These are phyloP conservation scores for Linepithema humile DNA, from an alignment of 1,140 invertebrate species.

Conservation along the genomic window DNA sequence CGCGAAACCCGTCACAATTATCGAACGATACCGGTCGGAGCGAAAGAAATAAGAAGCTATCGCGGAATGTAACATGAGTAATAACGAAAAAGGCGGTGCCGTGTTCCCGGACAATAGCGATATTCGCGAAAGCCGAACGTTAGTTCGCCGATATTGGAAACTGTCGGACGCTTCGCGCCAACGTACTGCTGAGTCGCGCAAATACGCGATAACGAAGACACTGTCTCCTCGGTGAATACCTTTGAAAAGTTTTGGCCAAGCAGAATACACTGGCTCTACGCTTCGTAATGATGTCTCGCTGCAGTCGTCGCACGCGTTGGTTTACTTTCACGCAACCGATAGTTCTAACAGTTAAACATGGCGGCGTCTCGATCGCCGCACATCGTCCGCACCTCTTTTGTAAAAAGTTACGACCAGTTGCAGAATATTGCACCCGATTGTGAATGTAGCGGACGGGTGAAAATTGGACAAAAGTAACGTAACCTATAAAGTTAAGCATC, in stretches of 20 bases:
- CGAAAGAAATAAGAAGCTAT: constrained; percentile 4
- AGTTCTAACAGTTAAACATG: constrained; percentile 34
- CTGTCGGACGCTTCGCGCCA: no score
- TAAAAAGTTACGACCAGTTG: background rate
- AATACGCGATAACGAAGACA: background rate
- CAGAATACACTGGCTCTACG: background rate
- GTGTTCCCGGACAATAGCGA: constrained; percentile 51
- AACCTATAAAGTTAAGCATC: background rate
- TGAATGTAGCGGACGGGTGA: no score
- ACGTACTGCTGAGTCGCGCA: background rate
- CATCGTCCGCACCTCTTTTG: background rate
- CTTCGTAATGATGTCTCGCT: constrained; percentile 10
- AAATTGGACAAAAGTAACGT: background rate
- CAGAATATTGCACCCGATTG: no score
- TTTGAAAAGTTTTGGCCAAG: constrained; percentile 11
- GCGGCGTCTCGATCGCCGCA: constrained; percentile 3
- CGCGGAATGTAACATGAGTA: constrained; percentile 47
- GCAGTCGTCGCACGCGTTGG: constrained; percentile 41
- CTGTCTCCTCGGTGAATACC: constrained; percentile 45
- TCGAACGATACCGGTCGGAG: background rate
- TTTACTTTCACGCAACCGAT: constrained; percentile 53
- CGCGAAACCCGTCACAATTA: background rate
- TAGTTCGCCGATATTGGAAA: background rate
- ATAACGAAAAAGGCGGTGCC: constrained; percentile 75
- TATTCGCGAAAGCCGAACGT: background rate